phyloP scores from a whole-genome alignment of 2,113 vertebrate genomes.

The Cynocephalus volans region DNA sequence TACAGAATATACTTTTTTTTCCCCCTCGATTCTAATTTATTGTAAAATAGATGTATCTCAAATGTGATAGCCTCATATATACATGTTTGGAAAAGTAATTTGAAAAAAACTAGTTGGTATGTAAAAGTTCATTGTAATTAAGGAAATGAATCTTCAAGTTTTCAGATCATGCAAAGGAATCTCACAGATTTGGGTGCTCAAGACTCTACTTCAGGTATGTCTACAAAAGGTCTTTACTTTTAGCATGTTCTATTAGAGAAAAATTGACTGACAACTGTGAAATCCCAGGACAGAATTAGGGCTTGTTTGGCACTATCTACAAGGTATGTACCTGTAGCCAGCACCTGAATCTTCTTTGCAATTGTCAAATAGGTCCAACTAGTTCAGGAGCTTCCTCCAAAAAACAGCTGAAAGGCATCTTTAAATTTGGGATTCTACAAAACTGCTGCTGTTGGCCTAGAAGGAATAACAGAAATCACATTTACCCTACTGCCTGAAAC shows the following conservation, averaged over 20 bases:
- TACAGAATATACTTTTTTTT: not conserved
- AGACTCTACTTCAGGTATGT: not conserved
- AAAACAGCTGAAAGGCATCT: not conserved
- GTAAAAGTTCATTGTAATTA: not conserved
- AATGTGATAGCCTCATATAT: not conserved
- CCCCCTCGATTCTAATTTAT: not conserved
- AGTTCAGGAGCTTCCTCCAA: not conserved
- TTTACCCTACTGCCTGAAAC: not conserved
- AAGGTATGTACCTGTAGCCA: not conserved
- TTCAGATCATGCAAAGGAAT: not conserved
- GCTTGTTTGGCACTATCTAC: not conserved
- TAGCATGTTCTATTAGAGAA: not conserved
- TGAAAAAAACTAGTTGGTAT: not conserved
- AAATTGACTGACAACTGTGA: not conserved
- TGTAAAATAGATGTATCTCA: not conserved
- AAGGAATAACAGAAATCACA: not conserved
- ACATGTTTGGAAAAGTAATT: not conserved
- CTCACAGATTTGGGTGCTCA: not conserved
- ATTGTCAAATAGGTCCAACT: rapidly evolving
- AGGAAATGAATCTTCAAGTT: not conserved
- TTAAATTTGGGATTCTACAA: not conserved
- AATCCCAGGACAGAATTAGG: not conserved
- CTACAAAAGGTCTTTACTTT: not conserved
- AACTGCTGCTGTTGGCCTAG: too few relatives aligned
- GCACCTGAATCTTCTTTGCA: not conserved